Evolutionary conservation across 2,113 vertebrate species (phyloP), one percentile per base, ranked within the genome.

Genomic region (Polypterus senegalus): DNA sequence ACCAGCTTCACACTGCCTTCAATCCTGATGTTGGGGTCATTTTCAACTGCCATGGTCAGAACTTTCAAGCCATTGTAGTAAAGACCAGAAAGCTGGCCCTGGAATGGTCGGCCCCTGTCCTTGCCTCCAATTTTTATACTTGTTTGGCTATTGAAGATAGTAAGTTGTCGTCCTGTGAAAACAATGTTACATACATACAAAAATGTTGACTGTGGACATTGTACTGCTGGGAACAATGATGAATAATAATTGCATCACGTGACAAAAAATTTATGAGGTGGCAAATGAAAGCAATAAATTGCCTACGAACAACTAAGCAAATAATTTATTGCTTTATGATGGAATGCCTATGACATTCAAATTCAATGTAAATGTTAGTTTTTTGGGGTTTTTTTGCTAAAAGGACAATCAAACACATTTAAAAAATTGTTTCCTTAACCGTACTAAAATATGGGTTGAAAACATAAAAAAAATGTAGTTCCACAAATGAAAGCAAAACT

Each of bases 51-150:
- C 96, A 99, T 98, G 87, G 97, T 99, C 86, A 99, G 91, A 79
- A 99, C 94, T 84, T 99, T 99, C 81, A 99, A 87, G 81, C 96
- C 96, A 73, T 99, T 99, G 90, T 99, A 99, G 91, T 99, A 99
- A 80, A 99, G 93, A 77, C 96, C 96, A 65, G 95, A 97, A 66
- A 99, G 92, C 81, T 99, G 96, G 72, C 96, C 96, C 88, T 98
- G 96, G 87, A 98, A 99, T 72, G 93, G 89, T 67, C 89, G 88
- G 77, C 87, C 92, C 70, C 89, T 88, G 76, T 99, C 94, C 71
- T 88, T 93, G 83, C 96, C 94, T 71, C 96, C 96, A 81, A 99
- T 99, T 86, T 94, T 94, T 85, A 99, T 98, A 72, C 92, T 97
- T 74, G 92, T 94, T 89, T 99, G 96, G 79, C 95, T 98, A 92